Evolutionary conservation across 2,113 vertebrate species (phyloP), one percentile per base, ranked within the genome.

Genomic region (Caracal caracal): DNA sequence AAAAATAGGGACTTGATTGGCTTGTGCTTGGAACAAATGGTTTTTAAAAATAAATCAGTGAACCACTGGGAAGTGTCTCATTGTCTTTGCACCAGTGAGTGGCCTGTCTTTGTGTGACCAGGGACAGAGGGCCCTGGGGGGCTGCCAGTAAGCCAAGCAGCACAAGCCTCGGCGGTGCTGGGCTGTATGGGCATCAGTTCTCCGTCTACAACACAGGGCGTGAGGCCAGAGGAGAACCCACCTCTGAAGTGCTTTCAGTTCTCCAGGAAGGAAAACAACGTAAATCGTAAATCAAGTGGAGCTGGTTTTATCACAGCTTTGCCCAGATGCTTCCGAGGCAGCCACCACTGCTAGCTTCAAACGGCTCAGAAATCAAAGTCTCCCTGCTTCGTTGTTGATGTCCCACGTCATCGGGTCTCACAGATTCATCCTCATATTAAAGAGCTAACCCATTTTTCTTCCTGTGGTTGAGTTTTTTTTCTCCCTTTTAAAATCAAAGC

Each of bases 401-500:
- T 51, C 33, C 84, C 17, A 43, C 37, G 37, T 61, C n/a, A 30
- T 0, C 12, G 2, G 33, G 43, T 53, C 81, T 59, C 84, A 70
- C 13, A 15, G 30, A 61, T 11, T 33, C 65, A n/a, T 66, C 81
- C 78, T 75, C 10, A 22, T 33, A 20, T 59, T 73, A 37, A 71
- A 96, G 80, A 66, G 51, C 3, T 10, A 16, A 56, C 78, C 2
- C 24, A 33, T 10, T 56, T 83, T 95, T 82, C 37, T 65, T 49
- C 73, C 15, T 1, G 15, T 19, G 73, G 47, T 26, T 87, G 65
- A 71, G 19, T 7, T 6, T 28, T 26, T 66, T 71, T 71, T 15
- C 28, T 2, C 17, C 24, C 19, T 0, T 53, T 89, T 28, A 70
- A 85, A 95, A 66, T 76, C 91, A 83, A 88, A 98, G 94, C 93